These are phyloP conservation scores for Tridacna crocea DNA, from an alignment of 2,888 invertebrate species.

Conservation along the genomic window DNA sequence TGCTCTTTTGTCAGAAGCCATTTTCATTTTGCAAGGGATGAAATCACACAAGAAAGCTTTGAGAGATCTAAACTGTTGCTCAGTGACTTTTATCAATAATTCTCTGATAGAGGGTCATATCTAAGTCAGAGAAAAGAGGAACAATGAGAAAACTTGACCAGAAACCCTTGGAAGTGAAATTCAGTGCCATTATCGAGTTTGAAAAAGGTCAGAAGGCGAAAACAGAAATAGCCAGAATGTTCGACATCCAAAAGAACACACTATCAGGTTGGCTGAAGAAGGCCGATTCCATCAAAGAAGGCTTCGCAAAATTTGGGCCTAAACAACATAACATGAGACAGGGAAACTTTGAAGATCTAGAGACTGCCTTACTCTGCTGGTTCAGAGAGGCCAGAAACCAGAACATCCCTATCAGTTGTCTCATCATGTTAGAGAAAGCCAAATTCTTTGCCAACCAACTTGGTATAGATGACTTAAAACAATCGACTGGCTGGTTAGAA, in stretches of 20 bases:
- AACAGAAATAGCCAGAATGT: slow-evolving; percentile 41
- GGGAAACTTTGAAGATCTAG: slow-evolving; percentile 37
- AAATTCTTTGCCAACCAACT: slow-evolving; percentile 6
- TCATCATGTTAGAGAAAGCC: slow-evolving; percentile 38
- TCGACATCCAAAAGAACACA: slow-evolving; percentile 38
- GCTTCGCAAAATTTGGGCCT: slow-evolving; percentile 27
- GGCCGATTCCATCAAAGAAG: too few species aligned
- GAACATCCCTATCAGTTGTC: slow-evolving; percentile 41
- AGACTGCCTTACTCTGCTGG: slow-evolving; percentile 30
- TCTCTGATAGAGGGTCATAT: slow-evolving; percentile 30
- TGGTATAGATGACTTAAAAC: slow-evolving; percentile 36
- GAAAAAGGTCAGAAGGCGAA: slow-evolving; percentile 49
- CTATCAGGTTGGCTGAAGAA: slow-evolving; percentile 52
- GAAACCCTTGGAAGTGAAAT: slow-evolving; percentile 41
- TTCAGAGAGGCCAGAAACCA: slow-evolving; percentile 22
- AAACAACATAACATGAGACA: slow-evolving; percentile 22
- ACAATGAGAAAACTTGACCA: slow-evolving; percentile 30
- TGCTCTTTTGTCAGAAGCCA: slow-evolving; percentile 47
- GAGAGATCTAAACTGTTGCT: slow-evolving; percentile 43
- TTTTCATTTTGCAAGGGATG: slow-evolving; percentile 58
- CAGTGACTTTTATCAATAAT: slow-evolving; percentile 42
- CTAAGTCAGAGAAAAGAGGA: too few species aligned
- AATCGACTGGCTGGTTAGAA: slow-evolving; percentile 46
- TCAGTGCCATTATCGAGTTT: slow-evolving; percentile 40
- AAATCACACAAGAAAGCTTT: slow-evolving; percentile 36